Percentiles rank a stretch among this genome's conserved stretches.
These are phyloP conservation scores for Drosophila neutralis DNA, from an alignment of 2,888 invertebrate species.

Conservation along the genomic window DNA sequence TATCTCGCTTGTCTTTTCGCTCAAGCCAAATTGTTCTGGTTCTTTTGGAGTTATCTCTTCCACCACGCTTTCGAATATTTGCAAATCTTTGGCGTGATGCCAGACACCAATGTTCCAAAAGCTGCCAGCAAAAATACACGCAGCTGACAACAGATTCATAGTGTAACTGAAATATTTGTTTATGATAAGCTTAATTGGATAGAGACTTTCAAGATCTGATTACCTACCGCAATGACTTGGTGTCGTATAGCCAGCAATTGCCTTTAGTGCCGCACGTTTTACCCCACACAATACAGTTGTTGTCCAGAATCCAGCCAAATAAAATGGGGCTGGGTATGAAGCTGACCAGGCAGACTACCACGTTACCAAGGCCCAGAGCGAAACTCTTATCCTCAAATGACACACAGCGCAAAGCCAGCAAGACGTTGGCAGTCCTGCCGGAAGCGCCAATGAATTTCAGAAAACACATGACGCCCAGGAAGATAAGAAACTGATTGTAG, in stretches of 20 bases:
- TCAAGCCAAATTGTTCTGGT: slow-evolving; percentile 9
- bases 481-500: slow-evolving; percentile 85
- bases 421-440: slow-evolving; percentile 86
- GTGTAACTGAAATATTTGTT: slow-evolving; percentile 60
- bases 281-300: slow-evolving; percentile 89
- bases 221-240: slow-evolving; percentile 85
- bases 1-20: slow-evolving; percentile 11
- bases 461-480: slow-evolving; percentile 86
- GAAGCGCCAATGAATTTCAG: slow-evolving; percentile 86
- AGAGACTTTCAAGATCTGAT: slow-evolving; percentile 50
- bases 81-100: slow-evolving; percentile 88
- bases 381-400: slow-evolving; percentile 89
- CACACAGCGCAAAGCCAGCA: slow-evolving; percentile 87
- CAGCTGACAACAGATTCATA: slow-evolving; percentile 86
- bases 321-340: slow-evolving; percentile 91
- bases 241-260: slow-evolving; percentile 91
- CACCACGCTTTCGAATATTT: slow-evolving; percentile 88
- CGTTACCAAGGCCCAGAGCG: slow-evolving; percentile 88
- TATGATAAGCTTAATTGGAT: slow-evolving; percentile 87
- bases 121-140: slow-evolving; percentile 87
- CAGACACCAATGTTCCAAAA: slow-evolving; percentile 88
- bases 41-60: not conserved
- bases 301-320: slow-evolving; percentile 88
- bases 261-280: slow-evolving; percentile 89
- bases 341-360: slow-evolving; percentile 88